Evolutionary conservation across 1,140 invertebrate genomes (phyloP).

Genomic region (Tribolium madens): DNA sequence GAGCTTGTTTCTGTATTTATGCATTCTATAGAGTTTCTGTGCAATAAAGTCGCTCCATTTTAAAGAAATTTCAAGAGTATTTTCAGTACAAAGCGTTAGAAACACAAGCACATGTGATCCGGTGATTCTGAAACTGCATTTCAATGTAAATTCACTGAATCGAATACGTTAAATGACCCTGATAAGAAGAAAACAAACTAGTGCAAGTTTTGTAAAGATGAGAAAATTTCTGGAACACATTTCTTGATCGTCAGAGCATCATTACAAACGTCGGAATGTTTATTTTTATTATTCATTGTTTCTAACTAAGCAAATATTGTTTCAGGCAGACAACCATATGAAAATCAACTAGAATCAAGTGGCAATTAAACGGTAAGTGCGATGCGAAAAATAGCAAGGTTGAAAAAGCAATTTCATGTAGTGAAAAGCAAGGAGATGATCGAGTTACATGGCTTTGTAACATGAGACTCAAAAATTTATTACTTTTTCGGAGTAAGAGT

Average conservation of each 20-base stretch:
- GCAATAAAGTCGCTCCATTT: neutral
- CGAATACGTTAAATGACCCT: neutral
- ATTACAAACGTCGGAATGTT: neutral
- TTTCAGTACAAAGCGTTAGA: neutral
- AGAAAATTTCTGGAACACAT: neutral
- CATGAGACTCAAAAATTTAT: conserved; percentile 28
- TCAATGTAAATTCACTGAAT: neutral
- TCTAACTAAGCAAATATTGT: neutral
- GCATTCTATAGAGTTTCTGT: neutral
- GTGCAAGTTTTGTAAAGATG: neutral
- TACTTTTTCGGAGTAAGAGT: conserved; percentile 25
- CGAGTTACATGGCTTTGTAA: conserved; percentile 11
- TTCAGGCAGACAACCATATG: conserved; percentile 18
- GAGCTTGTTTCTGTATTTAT: too few relatives aligned
- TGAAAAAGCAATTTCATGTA: neutral
- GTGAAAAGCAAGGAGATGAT: conserved; percentile 1
- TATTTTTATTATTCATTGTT: neutral
- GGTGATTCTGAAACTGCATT: neutral
- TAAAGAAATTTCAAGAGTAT: neutral
- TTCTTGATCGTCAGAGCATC: neutral
- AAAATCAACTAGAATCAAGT: conserved; percentile 7
- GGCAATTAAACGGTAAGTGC: conserved; percentile 17
- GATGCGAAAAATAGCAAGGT: neutral
- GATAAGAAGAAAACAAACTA: neutral
- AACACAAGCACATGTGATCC: neutral